These are phyloP conservation scores for Micropterix aruncella DNA, from an alignment of 2,888 invertebrate genomes.

Conservation along the genomic window DNA sequence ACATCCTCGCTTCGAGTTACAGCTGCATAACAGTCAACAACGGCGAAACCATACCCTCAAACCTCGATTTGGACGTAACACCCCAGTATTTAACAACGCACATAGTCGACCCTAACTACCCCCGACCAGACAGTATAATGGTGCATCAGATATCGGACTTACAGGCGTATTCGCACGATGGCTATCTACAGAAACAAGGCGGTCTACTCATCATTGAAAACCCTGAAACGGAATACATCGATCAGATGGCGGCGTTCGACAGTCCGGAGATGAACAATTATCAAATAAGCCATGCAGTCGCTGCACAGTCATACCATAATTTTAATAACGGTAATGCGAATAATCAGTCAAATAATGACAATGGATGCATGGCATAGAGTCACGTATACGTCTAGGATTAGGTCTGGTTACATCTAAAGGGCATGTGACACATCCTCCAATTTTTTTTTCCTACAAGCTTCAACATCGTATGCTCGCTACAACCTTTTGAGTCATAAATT, in stretches of 20 bases:
- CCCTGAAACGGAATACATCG: conserved; percentile 34
- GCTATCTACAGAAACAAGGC: conserved; percentile 30
- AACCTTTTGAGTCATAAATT: too few species aligned
- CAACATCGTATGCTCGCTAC: too few species aligned
- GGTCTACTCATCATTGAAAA: conserved; percentile 39
- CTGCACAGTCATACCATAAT: conserved; percentile 37
- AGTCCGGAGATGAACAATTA: conserved; percentile 17
- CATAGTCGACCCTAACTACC: conserved; percentile 27
- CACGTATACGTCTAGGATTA: too few species aligned
- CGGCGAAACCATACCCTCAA: not conserved
- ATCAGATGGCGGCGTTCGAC: conserved; percentile 38
- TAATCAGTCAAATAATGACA: conserved; percentile 36
- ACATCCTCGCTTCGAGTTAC: conserved; percentile 31
- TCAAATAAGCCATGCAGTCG: conserved; percentile 11
- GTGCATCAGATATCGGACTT: conserved; percentile 25
- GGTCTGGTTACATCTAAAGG: too few species aligned
- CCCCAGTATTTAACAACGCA: conserved; percentile 14
- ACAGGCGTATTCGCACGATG: conserved; percentile 27
- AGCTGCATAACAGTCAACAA: conserved; percentile 24
- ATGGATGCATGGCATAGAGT: conserved; percentile 50
- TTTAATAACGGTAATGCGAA: conserved; percentile 31
- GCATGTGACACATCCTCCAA: too few species aligned
- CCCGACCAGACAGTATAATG: conserved; percentile 31
- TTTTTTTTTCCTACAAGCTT: too few species aligned
- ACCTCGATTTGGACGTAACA: not conserved